These are phyloP conservation scores for Mustela nigripes DNA, from an alignment of 2,113 vertebrate species.

Conservation along the genomic window DNA sequence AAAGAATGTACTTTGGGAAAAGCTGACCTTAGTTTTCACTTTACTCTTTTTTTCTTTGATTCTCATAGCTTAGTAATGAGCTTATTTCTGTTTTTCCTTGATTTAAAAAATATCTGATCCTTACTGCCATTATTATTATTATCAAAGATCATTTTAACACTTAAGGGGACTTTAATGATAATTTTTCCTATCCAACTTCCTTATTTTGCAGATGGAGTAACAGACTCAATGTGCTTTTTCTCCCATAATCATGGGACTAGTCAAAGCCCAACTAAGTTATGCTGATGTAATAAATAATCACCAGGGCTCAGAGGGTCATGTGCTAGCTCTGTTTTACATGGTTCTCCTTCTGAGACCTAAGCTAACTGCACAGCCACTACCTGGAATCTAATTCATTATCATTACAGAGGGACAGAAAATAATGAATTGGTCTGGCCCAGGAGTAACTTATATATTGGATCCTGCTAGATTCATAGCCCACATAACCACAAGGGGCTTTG, in stretches of 20 bases:
- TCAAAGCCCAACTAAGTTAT: neutral
- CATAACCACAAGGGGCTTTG: neutral
- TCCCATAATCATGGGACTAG: neutral
- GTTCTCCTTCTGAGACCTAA: neutral
- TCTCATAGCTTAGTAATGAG: conserved; percentile 18
- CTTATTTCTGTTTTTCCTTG: neutral
- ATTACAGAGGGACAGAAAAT: neutral
- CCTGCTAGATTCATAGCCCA: neutral
- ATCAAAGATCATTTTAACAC: conserved; percentile 25
- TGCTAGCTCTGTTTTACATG: neutral
- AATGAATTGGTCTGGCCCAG: neutral
- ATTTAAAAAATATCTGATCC: neutral
- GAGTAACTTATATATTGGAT: neutral
- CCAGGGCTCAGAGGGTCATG: neutral
- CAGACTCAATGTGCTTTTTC: neutral
- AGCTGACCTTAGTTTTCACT: neutral
- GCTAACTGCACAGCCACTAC: neutral
- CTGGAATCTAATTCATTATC: neutral
- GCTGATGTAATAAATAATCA: neutral
- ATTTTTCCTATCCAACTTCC: neutral
- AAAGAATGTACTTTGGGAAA: neutral
- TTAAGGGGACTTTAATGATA: neutral
- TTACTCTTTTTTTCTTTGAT: neutral
- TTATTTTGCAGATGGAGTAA: conserved; percentile 9
- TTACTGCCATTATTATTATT: neutral